Evolutionary conservation across 2,113 vertebrate genomes (phyloP).

Genomic region (Greenwoodochromis staneri): DNA sequence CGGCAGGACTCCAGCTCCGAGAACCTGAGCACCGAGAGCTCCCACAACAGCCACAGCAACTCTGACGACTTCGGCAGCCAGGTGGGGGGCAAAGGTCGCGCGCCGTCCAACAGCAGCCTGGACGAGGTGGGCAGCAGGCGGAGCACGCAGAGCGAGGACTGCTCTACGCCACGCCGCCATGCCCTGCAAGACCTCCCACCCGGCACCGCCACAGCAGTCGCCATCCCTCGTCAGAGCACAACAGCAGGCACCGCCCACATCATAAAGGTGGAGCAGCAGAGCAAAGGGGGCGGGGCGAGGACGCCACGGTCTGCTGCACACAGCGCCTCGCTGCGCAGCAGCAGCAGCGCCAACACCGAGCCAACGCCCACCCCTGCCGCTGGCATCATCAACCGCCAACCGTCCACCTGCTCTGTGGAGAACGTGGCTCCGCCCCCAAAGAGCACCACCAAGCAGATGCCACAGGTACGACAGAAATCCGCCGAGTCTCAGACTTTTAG

Average conservation of each 20-base stretch:
- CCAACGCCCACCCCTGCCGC: constrained; percentile 17
- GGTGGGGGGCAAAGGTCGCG: constrained; percentile 69
- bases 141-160: constrained; percentile 79
- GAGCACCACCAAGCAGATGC: constrained; percentile 65
- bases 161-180: constrained; percentile 28
- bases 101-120: constrained; percentile 83
- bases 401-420: constrained; percentile 75
- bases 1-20: constrained; percentile 85
- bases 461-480: constrained; percentile 43
- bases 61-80: constrained; percentile 75
- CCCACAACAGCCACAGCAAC: constrained; percentile 83
- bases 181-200: constrained; percentile 36
- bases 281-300: constrained; percentile 66
- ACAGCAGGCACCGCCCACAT: constrained; percentile 81
- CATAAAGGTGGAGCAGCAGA: constrained; percentile 80
- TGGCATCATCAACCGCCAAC: constrained; percentile 65
- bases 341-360: constrained; percentile 74
- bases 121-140: constrained; percentile 77
- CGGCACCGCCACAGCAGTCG: constrained; percentile 64
- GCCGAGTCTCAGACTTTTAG: not conserved
- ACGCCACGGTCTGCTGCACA: constrained; percentile 72
- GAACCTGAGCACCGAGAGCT: constrained; percentile 89
- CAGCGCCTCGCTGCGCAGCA: constrained; percentile 79
- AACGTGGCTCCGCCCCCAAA: constrained; percentile 78
- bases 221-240: constrained; percentile 80